These are phyloP conservation scores for Eubasilissa splendida DNA, from an alignment of 2,888 invertebrate species.

Conservation along the genomic window DNA sequence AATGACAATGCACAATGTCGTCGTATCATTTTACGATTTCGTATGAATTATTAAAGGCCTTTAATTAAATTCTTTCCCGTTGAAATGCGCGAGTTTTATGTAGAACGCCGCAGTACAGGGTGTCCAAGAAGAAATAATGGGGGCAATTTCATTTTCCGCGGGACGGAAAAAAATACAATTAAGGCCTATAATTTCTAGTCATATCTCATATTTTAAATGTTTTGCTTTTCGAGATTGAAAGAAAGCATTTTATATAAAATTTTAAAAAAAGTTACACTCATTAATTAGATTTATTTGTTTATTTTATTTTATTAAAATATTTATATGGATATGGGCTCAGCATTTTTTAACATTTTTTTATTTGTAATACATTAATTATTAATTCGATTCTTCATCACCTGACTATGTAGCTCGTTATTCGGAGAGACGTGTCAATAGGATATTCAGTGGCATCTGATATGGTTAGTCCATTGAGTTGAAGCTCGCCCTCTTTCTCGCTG, in stretches of 20 bases:
- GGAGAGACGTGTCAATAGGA: too few species aligned
- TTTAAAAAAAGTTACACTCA: neutral
- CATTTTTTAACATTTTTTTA: too few species aligned
- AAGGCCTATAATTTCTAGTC: constrained; percentile 15
- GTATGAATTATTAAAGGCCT: constrained; percentile 53
- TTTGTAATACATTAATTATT: too few species aligned
- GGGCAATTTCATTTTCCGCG: constrained; percentile 16
- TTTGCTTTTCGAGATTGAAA: constrained; percentile 25
- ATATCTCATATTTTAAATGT: constrained; percentile 24
- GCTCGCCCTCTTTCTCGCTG: too few species aligned
- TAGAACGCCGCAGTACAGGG: constrained; percentile 8
- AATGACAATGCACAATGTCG: constrained; percentile 50
- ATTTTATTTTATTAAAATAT: too few species aligned
- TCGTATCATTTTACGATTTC: constrained; percentile 50
- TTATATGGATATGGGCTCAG: too few species aligned
- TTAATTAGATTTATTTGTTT: too few species aligned
- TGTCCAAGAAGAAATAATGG: constrained; percentile 20
- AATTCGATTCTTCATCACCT: too few species aligned
- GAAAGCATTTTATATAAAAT: constrained; percentile 14
- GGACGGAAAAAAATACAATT: constrained; percentile 15
- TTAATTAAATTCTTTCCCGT: constrained; percentile 44
- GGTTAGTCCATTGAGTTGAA: too few species aligned
- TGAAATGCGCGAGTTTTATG: constrained; percentile 23
- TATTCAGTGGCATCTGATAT: too few species aligned
- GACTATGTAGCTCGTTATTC: too few species aligned